These are phyloP conservation scores for Cantharis lateralis DNA, from an alignment of 2,888 invertebrate species.

Conservation along the genomic window DNA sequence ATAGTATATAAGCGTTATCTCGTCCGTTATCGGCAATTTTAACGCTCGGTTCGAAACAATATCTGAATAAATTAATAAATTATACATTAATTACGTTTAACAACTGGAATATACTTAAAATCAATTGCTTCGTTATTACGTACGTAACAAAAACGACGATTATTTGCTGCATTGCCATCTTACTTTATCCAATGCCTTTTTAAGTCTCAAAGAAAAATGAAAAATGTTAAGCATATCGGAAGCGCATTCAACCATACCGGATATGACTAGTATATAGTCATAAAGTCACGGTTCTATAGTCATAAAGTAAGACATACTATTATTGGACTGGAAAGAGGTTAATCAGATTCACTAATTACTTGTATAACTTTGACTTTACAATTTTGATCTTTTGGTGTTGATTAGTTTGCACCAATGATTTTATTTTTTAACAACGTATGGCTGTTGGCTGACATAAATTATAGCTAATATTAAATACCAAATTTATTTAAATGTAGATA, in stretches of 20 bases:
- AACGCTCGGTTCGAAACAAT: slow-evolving; percentile 56
- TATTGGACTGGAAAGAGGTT: slow-evolving; percentile 46
- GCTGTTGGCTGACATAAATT: background rate
- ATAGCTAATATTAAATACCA: background rate
- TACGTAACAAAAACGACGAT: slow-evolving; percentile 41
- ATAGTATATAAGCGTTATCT: slow-evolving; percentile 44
- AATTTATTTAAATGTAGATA: background rate
- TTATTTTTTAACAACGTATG: slow-evolving; percentile 11
- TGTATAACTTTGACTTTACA: slow-evolving; percentile 31
- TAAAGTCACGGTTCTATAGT: slow-evolving; percentile 48
- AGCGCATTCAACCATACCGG: slow-evolving; percentile 52
- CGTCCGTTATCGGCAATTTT: slow-evolving; percentile 57
- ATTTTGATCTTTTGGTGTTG: slow-evolving; percentile 26
- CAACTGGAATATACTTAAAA: slow-evolving; percentile 56
- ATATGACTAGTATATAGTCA: slow-evolving; percentile 52
- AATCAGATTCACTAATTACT: slow-evolving; percentile 36
- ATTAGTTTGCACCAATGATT: slow-evolving; percentile 25
- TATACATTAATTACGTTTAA: slow-evolving; percentile 56
- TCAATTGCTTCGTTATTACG: slow-evolving; percentile 54
- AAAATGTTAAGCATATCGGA: slow-evolving; percentile 27
- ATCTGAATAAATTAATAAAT: slow-evolving; percentile 59
- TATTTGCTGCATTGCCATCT: slow-evolving; percentile 32
- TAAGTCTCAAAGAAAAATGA: slow-evolving; percentile 14
- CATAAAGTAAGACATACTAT: slow-evolving; percentile 45
- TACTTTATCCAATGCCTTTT: slow-evolving; percentile 19